Evolutionary conservation across 2,888 invertebrate species (phyloP), one percentile per base, ranked within the genome.

Genomic region (Maniola hyperantus): DNA sequence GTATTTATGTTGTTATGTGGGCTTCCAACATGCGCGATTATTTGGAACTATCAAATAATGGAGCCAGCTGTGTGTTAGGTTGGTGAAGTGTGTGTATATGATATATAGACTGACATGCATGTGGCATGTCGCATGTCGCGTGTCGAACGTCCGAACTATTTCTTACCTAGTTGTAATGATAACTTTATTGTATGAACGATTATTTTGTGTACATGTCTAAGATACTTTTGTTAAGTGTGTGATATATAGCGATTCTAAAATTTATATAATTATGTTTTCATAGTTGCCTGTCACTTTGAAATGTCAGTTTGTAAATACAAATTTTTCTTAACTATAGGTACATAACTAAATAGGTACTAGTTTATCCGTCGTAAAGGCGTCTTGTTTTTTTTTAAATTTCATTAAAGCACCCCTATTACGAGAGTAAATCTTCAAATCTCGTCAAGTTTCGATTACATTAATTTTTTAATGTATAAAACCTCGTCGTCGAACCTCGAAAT

Each of bases 211-310:
- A 51, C 13, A 13, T 51, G 26, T 26, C 8, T 26, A 51, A 50
- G 20, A 20, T 18, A 50, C 5, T 50, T 20, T 50, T 11, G 50
- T 20, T 51, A 20, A 42, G 15, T 58, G 42, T 26, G 39, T 15
- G 39, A 58, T 58, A 58, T 58, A 20, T 39, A 57, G 8, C 15
- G 5, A 57, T 7, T 34, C 34, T 15, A 36, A 15, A 55, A 15
- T 53, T 26, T 55, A 13, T 55, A 55, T 53, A 44, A 34, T 53
- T 48, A 48, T 55, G 55, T 55, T 34, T 55, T 18, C 36, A 36
- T 18, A 2, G 5, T 13, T 33, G 11, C 13, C 0, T 36, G 10
- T 36, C 5, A 10, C 15, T 36, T 10, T n/a, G n/a, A n/a, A n/a
- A n/a, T n/a, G n/a, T n/a, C n/a, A 10, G 36, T 11, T 36, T 55